Base-by-base conservation (phyloP, 2,888 invertebrate species). In the Calephelis perditalis region DNA sequence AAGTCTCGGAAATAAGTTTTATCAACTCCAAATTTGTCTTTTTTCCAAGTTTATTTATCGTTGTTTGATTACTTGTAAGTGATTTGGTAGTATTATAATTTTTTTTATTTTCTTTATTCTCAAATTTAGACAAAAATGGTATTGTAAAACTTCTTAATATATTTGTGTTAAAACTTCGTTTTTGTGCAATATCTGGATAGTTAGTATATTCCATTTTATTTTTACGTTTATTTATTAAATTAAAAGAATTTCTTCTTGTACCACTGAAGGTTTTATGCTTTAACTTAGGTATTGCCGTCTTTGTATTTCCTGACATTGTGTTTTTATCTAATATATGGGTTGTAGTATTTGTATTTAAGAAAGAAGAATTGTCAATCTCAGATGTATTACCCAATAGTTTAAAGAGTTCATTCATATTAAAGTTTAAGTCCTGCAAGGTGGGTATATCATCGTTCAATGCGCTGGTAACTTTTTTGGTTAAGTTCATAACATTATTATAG, bases 371-470 rank as follows among this genome's bases (percentile, higher is more conserved):
- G 35, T 35, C 35, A 35, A 26, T 11, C 26, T 52, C 35, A 11
- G 52, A 52, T 52, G 52, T n/a, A 47, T 47, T 62, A 40, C 49
- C 69, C 15, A 76, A 65, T 58, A 78, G 62, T 61, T 72, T 73
- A 10, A 75, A 66, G 0, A 79, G 67, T 56, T 75, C 70, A 54
- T 74, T 70, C 12, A 79, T 72, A 59, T 75, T 70, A 15, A 67
- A 40, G 36, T 61, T 70, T 44, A 73, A 63, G 10, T 68, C 63
- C 36, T 72, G 67, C 1, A 43, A 26, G 6, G 63, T 57, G 37
- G 57, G 15, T 26, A 57, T 40, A 44, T 64, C 36, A 44, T 63
- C 47, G 45, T 61, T 52, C 40, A 40, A 12, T 7, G 58, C 15
- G 8, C 46, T 58, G 11, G 2, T n/a, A 44, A 49, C 49, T 49